phyloP scores from a whole-genome alignment of 2,113 vertebrate species.

The Perccottus glenii region DNA sequence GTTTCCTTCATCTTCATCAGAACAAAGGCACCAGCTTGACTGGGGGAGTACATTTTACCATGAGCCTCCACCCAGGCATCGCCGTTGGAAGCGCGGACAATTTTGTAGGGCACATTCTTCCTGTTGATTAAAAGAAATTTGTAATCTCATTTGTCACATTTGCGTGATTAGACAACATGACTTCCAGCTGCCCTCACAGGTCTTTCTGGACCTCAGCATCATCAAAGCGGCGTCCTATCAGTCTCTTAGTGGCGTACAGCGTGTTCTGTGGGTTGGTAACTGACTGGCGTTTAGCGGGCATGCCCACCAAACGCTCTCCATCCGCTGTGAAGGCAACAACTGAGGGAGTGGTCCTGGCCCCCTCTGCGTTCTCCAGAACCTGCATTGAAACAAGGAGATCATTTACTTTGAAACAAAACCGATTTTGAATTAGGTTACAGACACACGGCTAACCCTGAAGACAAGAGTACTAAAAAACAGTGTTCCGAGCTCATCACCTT shows the following conservation, averaged over 20 bases:
- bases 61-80: constrained; percentile 98
- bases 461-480: not conserved
- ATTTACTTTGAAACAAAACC: no score
- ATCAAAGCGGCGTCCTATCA: constrained; percentile 94
- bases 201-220: constrained; percentile 97
- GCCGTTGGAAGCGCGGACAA: constrained; percentile 94
- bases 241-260: constrained; percentile 95
- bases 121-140: constrained; percentile 69
- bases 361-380: constrained; percentile 97
- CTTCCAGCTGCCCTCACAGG: constrained; percentile 81
- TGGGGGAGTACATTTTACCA: constrained; percentile 96
- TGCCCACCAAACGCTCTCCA: constrained; percentile 92
- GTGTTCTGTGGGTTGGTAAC: constrained; percentile 98
- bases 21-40: constrained; percentile 94
- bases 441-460: no score
- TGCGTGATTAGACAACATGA: not conserved
- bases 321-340: constrained; percentile 93
- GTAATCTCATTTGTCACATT: no score
- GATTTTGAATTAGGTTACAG: no score
- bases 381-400: constrained; percentile 39
- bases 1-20: constrained; percentile 99
- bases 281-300: constrained; percentile 95
- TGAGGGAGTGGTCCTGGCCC: constrained; percentile 94
- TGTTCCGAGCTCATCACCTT: constrained; percentile 79
- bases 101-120: constrained; percentile 96